These are phyloP conservation scores for Drepanosiphum platanoidis DNA, from an alignment of 2,888 invertebrate genomes.

Conservation along the genomic window DNA sequence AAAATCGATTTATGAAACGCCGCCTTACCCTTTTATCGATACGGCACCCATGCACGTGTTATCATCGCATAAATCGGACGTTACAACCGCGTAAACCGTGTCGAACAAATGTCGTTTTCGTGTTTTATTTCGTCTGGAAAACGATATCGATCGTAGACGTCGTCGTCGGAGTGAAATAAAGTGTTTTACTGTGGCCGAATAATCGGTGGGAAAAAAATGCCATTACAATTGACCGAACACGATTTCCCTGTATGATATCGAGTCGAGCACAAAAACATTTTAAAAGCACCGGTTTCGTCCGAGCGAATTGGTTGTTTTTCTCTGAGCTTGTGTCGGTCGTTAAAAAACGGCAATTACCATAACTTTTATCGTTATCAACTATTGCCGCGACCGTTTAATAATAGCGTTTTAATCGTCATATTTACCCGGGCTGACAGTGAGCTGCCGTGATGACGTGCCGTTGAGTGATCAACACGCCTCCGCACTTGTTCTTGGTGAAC, in stretches of 20 bases:
- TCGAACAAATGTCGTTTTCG: too few species aligned
- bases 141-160: neutral
- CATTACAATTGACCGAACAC: neutral
- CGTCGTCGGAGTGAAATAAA: neutral
- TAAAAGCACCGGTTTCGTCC: too few species aligned
- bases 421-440: conserved; percentile 92
- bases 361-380: too few species aligned
- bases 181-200: neutral
- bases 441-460: conserved; percentile 91
- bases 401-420: conserved; percentile 46
- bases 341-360: too few species aligned
- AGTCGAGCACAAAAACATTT: too few species aligned
- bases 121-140: neutral
- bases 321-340: too few species aligned
- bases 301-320: too few species aligned
- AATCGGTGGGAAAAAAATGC: neutral
- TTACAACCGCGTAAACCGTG: too few species aligned
- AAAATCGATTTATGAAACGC: too few species aligned
- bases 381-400: neutral
- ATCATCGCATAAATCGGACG: too few species aligned
- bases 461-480: conserved; percentile 89
- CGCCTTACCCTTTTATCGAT: too few species aligned
- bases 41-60: too few species aligned
- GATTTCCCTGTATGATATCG: neutral
- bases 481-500: conserved; percentile 94